phyloP scores from a whole-genome alignment of 2,113 vertebrate species.

The Corythornis vintsioides region DNA sequence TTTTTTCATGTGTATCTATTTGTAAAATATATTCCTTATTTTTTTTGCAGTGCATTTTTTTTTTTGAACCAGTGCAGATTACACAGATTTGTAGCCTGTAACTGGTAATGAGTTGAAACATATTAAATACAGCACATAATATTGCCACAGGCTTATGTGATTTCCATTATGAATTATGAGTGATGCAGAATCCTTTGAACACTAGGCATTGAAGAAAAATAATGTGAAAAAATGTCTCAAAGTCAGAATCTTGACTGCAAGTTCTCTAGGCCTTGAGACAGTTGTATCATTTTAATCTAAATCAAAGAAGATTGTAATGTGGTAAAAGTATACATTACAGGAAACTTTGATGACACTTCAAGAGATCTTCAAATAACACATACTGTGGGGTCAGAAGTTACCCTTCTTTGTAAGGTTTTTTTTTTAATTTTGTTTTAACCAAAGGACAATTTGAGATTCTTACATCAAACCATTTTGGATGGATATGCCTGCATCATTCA shows the following conservation, averaged over 20 bases:
- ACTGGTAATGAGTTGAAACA: neutral
- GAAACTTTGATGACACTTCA: neutral
- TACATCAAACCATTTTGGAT: neutral
- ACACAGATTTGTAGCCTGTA: neutral
- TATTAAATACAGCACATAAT: neutral
- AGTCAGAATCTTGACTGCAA: neutral
- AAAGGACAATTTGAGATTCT: neutral
- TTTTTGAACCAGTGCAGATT: neutral
- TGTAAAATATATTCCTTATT: neutral
- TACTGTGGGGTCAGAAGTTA: neutral
- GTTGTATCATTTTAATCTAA: neutral
- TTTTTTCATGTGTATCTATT: neutral
- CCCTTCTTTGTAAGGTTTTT: neutral
- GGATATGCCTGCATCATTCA: neutral
- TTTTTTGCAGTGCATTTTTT: neutral
- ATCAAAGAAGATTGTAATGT: neutral
- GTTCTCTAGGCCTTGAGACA: neutral
- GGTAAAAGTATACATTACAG: neutral
- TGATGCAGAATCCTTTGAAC: neutral
- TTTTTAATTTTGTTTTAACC: neutral
- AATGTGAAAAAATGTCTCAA: neutral
- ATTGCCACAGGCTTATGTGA: neutral
- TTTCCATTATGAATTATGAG: neutral
- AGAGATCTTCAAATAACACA: neutral
- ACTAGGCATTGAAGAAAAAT: neutral